Evolutionary conservation across 2,888 invertebrate species (phyloP).

Genomic region (Ochlodes sylvanus): DNA sequence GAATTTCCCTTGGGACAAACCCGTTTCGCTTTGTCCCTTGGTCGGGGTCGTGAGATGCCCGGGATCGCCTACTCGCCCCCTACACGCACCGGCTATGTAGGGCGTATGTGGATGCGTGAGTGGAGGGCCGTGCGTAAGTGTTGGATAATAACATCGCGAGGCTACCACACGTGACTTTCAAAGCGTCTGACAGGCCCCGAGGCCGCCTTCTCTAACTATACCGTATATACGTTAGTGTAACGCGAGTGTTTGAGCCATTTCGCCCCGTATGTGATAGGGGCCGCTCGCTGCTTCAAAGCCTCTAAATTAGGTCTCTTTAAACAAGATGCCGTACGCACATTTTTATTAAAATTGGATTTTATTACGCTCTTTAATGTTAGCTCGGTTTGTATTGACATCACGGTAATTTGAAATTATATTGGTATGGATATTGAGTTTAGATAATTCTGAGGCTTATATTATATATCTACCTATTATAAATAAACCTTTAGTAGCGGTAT

Average conservation of each 20-base stretch:
- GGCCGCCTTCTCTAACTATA: constrained; percentile 64
- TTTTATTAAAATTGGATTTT: constrained; percentile 38
- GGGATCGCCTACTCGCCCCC: constrained; percentile 63
- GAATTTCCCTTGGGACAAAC: constrained; percentile 86
- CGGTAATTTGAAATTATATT: background rate
- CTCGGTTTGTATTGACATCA: constrained; percentile 31
- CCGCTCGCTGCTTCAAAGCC: constrained; percentile 68
- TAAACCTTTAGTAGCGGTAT: no score
- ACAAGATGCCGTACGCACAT: constrained; percentile 55
- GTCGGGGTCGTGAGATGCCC: constrained; percentile 79
- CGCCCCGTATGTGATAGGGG: constrained; percentile 69
- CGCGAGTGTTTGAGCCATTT: constrained; percentile 63
- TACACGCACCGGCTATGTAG: constrained; percentile 45
- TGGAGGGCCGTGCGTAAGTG: constrained; percentile 76
- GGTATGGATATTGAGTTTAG: background rate
- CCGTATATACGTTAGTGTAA: constrained; percentile 48
- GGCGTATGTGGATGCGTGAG: constrained; percentile 52
- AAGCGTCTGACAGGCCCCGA: constrained; percentile 77
- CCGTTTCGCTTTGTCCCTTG: constrained; percentile 85
- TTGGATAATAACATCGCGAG: constrained; percentile 82
- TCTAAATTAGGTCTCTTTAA: constrained; percentile 81
- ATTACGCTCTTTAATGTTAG: constrained; percentile 46
- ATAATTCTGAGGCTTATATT: no score
- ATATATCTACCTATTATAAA: no score
- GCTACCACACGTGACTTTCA: constrained; percentile 82